phyloP scores from a whole-genome alignment of 2,113 vertebrate species.

The Albula goreensis region DNA sequence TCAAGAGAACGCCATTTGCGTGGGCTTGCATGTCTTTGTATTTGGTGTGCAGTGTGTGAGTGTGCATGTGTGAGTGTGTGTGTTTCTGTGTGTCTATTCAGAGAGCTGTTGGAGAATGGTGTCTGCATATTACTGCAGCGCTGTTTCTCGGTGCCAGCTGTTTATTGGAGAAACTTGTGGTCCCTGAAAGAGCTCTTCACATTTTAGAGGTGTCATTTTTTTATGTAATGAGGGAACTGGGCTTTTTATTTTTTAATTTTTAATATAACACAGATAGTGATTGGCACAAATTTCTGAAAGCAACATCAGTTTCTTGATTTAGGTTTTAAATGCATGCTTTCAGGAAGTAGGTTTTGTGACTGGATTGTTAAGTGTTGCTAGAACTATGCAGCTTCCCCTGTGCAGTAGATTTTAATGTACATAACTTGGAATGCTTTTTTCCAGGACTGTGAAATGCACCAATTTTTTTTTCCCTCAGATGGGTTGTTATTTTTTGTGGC shows the following conservation, averaged over 20 bases:
- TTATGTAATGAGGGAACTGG: constrained; percentile 53
- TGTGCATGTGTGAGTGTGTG: constrained; percentile 1
- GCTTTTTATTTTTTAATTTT: constrained; percentile 48
- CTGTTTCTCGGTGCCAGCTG: constrained; percentile 42
- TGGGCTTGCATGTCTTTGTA: neutral
- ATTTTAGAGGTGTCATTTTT: constrained; percentile 46
- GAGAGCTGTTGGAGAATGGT: constrained; percentile 46
- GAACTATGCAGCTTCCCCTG: neutral
- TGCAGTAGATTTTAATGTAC: constrained; percentile 6
- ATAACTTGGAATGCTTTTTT: constrained; percentile 13
- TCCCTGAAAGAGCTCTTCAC: constrained; percentile 57
- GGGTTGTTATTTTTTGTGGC: constrained; percentile 51
- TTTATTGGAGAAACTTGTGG: constrained; percentile 52
- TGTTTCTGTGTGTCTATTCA: constrained; percentile 6
- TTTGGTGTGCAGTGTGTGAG: neutral
- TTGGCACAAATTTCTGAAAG: neutral
- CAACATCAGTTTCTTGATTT: constrained; percentile 6
- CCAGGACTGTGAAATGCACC: neutral
- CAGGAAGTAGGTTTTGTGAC: constrained; percentile 30
- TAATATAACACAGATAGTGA: neutral
- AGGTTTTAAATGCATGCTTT: neutral
- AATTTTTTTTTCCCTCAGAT: constrained; percentile 41
- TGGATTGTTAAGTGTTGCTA: constrained; percentile 43
- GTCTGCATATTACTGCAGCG: constrained; percentile 48
- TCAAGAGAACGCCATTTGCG: constrained; percentile 2